Evolutionary conservation across 2,113 vertebrate species (phyloP).

Genomic region (Strix aluco): DNA sequence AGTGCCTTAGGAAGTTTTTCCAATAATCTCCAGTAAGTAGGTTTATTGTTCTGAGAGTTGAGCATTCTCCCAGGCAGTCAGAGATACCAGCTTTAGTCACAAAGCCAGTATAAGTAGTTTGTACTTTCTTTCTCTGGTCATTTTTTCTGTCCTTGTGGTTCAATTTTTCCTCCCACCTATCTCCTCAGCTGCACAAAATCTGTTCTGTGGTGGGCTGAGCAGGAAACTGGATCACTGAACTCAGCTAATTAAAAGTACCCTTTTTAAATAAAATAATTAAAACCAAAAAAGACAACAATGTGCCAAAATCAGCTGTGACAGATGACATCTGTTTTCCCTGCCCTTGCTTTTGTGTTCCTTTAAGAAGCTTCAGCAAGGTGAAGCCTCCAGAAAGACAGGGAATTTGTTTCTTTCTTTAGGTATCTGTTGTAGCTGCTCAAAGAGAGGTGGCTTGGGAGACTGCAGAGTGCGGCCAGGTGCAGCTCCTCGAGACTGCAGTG

Average conservation of each 20-base stretch:
- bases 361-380: not conserved
- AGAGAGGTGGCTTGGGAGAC: not conserved
- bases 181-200: not conserved
- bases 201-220: not conserved
- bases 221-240: not conserved
- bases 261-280: not conserved
- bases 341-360: not conserved
- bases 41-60: not conserved
- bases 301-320: slow-evolving; percentile 12
- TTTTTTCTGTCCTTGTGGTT: not conserved
- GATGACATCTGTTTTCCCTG: slow-evolving; percentile 11
- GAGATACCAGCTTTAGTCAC: not conserved
- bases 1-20: not conserved
- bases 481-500: not conserved
- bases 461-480: not conserved
- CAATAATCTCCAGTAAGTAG: not conserved
- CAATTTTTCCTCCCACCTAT: not conserved
- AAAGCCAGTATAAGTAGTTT: not conserved
- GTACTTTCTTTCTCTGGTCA: accelerated
- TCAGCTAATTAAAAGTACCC: not conserved
- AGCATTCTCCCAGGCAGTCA: not conserved
- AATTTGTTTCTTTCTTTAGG: not conserved
- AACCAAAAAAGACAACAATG: not conserved
- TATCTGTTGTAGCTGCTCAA: not conserved
- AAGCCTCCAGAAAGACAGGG: not conserved